Conservation (phyloP, 2,113 vertebrate genomes). For the Eupsittula cactorum region DNA sequence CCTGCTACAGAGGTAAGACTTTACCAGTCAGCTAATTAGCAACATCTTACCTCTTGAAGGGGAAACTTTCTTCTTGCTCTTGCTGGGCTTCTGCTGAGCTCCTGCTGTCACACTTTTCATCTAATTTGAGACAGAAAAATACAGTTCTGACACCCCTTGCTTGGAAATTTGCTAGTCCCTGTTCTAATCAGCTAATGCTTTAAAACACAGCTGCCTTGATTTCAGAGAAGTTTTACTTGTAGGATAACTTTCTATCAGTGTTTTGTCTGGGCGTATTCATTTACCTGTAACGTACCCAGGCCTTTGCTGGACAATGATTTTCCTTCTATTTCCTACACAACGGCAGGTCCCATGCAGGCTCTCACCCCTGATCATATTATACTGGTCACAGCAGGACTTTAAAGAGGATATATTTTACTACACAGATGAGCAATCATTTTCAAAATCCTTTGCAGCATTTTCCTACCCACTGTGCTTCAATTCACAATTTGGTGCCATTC, state of each 20-base stretch:
- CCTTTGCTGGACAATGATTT: conserved; percentile 5
- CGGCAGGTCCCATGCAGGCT: conserved; percentile 23
- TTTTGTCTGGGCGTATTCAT: conserved; percentile 36
- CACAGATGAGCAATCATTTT: conserved; percentile 33
- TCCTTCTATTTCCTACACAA: background rate
- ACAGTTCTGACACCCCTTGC: background rate
- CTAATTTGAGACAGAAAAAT: background rate
- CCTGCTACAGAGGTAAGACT: background rate
- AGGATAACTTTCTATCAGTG: conserved; percentile 17
- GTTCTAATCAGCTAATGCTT: conserved; percentile 11
- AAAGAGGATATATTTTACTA: conserved; percentile 36
- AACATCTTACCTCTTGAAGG: background rate
- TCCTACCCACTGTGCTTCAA: conserved; percentile 28
- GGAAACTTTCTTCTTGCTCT: background rate
- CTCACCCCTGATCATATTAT: conserved; percentile 18
- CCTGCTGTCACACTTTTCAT: background rate
- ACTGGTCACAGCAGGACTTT: conserved; percentile 21
- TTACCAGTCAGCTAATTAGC: background rate
- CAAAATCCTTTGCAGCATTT: background rate
- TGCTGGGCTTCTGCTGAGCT: background rate
- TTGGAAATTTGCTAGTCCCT: background rate
- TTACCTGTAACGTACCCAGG: background rate
- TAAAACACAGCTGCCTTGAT: background rate
- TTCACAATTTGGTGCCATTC: conserved; percentile 47
- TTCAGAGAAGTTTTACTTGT: conserved; percentile 17